Evolutionary conservation across 2,113 vertebrate genomes (phyloP).

Genomic region (Megaceryle maxima): DNA sequence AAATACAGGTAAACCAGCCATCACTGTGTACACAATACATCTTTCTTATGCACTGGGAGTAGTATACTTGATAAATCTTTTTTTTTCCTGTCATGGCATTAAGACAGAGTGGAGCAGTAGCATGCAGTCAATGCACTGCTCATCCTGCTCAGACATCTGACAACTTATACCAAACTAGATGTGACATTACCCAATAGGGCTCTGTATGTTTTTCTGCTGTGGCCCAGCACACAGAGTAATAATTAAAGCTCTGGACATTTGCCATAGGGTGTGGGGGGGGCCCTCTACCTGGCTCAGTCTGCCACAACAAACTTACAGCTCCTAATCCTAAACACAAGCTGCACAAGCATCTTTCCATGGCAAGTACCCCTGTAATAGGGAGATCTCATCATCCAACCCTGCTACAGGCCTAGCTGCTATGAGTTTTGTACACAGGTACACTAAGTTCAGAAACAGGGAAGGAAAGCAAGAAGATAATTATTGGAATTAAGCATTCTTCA

Average conservation of each 20-base stretch:
- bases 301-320: not conserved
- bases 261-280: too few species aligned
- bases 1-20: not conserved
- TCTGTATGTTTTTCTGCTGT: too few species aligned
- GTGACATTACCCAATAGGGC: not conserved
- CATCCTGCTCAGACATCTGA: not conserved
- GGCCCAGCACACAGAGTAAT: too few species aligned
- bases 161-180: not conserved
- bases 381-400: not conserved
- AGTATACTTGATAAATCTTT: not conserved
- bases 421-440: not conserved
- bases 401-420: not conserved
- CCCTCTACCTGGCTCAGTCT: not conserved
- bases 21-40: not conserved
- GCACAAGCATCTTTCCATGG: not conserved
- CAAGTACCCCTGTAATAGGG: not conserved
- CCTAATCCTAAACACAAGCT: not conserved
- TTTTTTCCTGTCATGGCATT: not conserved
- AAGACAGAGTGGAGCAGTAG: not conserved
- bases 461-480: not conserved
- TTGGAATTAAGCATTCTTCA: not conserved
- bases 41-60: not conserved
- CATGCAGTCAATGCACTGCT: not conserved
- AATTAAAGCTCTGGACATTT: not conserved
- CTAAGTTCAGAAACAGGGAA: not conserved